Evolutionary conservation across 1,140 invertebrate species (phyloP), one percentile per base, ranked within the genome.

Genomic region (Trichonephila inaurata): DNA sequence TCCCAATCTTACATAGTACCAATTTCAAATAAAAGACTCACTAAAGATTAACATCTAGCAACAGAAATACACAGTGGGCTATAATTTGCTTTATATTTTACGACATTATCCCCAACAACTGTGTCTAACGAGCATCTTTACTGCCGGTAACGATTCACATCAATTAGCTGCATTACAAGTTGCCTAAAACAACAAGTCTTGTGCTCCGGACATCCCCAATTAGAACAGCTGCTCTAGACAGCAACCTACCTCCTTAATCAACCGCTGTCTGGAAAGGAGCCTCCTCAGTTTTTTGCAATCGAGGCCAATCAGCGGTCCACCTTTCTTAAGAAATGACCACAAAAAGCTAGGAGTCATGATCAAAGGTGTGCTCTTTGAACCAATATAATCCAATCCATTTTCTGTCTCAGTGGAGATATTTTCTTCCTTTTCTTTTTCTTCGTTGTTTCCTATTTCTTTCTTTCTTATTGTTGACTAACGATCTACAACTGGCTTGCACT

Each of bases 301-400:
- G 60, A 87, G 85, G n/a, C 62, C 86, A 89, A 89, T 91, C 89
- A 81, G 72, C 28, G 58, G 69, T 7, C 64, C 40, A 69, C 88
- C 88, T 72, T 89, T 61, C 62, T n/a, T 40, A 10, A 28, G 44
- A 89, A 89, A 62, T 91, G 89, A 91, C 72, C 89, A 81, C 89
- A 91, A 82, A 89, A 91, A 91, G 89, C 33, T 72, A 82, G 24
- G 58, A 82, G 69, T 62, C 69, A 18, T 62, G 77, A 91, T 91
- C 89, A 91, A 61, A 91, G 89, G 89, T 82, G 69, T 33, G 72
- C 44, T 81, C 72, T 81, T 82, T 91, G 89, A 82, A 91, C 89
- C 89, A 91, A 91, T 91, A 81, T 91, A 91, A 91, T 91, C 89
- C 69, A 91, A 91, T 91, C 69, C 72, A 51, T 91, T 91, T 91